phyloP scores from a whole-genome alignment of 2,888 invertebrate species.

The Scaptomyza polygonia region DNA sequence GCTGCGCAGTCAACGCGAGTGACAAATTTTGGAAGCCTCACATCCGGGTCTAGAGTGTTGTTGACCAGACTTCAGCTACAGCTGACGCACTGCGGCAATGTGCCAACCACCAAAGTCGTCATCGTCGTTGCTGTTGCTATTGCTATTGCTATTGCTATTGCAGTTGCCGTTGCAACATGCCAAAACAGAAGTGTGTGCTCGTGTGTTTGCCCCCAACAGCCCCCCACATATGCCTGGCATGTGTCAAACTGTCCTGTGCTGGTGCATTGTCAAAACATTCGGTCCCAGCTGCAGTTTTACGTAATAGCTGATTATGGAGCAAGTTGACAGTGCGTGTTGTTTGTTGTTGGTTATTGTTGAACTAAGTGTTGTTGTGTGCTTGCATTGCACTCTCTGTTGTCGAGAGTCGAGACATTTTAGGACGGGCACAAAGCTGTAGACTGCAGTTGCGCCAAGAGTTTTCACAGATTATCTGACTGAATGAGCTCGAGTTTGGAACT shows the following conservation, averaged over 20 bases:
- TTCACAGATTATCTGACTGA: constrained; percentile 10
- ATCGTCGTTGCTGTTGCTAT: constrained; percentile 6
- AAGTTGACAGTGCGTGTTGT: constrained; percentile 42
- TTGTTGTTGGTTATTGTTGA: constrained; percentile 9
- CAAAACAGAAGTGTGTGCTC: constrained; percentile 46
- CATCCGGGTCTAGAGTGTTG: constrained; percentile 25
- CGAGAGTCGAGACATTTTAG: constrained; percentile 12
- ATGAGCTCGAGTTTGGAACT: background rate
- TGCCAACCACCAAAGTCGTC: constrained; percentile 40
- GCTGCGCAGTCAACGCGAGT: constrained; percentile 49
- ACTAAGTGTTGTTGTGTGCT: constrained; percentile 1
- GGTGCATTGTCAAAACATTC: constrained; percentile 51
- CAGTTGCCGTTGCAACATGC: constrained; percentile 31
- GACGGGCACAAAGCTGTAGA: background rate
- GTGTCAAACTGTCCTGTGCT: constrained; percentile 8
- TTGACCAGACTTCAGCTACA: constrained; percentile 57
- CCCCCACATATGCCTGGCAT: background rate
- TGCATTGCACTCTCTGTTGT: constrained; percentile 22
- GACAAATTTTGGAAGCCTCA: constrained; percentile 52
- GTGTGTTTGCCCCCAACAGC: background rate
- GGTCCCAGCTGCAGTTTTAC: constrained; percentile 54
- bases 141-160: no score
- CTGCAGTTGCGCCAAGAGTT: constrained; percentile 24
- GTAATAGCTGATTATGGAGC: constrained; percentile 59
- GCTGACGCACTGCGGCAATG: constrained; percentile 64